phyloP scores from a whole-genome alignment of 2,888 invertebrate species.

The Clusia tigrina region DNA sequence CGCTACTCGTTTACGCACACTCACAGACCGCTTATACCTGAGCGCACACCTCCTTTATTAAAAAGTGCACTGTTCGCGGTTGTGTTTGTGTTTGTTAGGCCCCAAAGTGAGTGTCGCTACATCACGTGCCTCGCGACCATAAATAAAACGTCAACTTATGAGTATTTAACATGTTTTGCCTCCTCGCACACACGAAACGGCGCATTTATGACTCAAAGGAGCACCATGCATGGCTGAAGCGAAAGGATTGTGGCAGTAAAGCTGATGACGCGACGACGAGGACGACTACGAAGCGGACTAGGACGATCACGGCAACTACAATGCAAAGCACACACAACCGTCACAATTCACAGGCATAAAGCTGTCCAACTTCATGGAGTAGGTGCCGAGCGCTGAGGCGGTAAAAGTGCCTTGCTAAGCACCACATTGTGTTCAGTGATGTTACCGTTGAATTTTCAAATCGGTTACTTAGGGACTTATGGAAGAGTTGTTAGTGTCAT shows the following conservation, averaged over 20 bases:
- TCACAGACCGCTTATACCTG: no score
- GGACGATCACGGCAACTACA: no score
- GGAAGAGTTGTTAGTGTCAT: no score
- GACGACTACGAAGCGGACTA: not conserved
- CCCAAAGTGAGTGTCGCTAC: slow-evolving; percentile 39
- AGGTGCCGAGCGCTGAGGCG: not conserved
- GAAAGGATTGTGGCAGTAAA: not conserved
- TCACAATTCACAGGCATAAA: not conserved
- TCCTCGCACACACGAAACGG: slow-evolving; percentile 26
- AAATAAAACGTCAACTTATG: slow-evolving; percentile 52
- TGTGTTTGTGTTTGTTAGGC: not conserved
- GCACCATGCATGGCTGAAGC: not conserved
- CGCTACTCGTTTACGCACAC: no score
- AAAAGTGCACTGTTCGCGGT: not conserved
- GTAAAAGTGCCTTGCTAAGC: no score
- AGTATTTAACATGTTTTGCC: slow-evolving; percentile 49
- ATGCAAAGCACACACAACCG: not conserved
- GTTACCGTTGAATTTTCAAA: no score
- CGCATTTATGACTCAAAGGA: not conserved
- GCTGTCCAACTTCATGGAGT: not conserved
- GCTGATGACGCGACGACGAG: not conserved
- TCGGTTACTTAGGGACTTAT: no score
- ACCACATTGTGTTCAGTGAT: no score
- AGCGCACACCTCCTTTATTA: no score
- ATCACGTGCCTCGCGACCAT: slow-evolving; percentile 49